Conservation (phyloP, 2,888 invertebrate genomes). For the Caenorhabditis afra region DNA sequence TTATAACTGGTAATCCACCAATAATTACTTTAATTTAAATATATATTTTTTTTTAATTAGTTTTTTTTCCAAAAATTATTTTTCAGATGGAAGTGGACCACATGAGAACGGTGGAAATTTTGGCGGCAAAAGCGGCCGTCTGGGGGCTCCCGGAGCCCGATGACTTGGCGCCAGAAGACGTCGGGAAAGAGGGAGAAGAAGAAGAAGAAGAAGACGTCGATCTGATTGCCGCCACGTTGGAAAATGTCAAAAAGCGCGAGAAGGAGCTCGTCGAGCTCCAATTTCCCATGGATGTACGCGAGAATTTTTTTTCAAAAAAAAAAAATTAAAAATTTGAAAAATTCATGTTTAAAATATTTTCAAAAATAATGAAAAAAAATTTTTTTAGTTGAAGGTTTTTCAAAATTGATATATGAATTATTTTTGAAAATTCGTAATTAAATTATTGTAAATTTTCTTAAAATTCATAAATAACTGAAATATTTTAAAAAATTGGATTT, state of each 20-base stretch:
- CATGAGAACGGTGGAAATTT: conserved; percentile 64
- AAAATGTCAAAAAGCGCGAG: conserved; percentile 47
- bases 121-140: conserved; percentile 57
- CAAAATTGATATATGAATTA: too few relatives aligned
- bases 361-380: not conserved
- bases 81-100: conserved; percentile 71
- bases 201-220: conserved; percentile 37
- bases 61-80: not conserved
- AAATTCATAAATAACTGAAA: too few relatives aligned
- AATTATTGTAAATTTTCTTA: too few relatives aligned
- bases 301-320: too few relatives aligned
- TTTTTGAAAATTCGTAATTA: too few relatives aligned
- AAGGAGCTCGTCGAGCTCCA: conserved; percentile 43
- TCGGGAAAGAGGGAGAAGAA: too few relatives aligned
- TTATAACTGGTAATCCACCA: too few relatives aligned
- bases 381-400: not conserved
- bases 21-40: conserved; percentile 1
- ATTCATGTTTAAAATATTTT: not conserved
- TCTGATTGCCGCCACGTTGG: conserved; percentile 36
- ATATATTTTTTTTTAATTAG: not conserved
- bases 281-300: conserved; percentile 47
- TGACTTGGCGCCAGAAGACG: conserved; percentile 14
- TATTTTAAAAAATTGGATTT: too few relatives aligned
- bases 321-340: too few relatives aligned
- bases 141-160: conserved; percentile 60